Evolutionary conservation across 2,113 vertebrate genomes (phyloP).

Genomic region (Notothenia rossii): DNA sequence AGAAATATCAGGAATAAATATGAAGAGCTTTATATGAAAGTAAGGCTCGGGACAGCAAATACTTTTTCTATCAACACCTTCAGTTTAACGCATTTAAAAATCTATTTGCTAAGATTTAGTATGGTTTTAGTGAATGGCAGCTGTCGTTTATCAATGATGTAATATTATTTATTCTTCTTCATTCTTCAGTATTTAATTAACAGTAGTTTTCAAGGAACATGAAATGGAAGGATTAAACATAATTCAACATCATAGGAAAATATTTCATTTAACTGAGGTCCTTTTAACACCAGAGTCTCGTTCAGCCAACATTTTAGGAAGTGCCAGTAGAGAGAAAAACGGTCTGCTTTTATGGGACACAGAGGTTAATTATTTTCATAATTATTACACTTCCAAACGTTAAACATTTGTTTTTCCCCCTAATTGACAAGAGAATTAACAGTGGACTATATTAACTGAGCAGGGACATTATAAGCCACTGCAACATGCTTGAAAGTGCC

Average conservation of each 20-base stretch:
- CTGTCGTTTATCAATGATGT: conserved; percentile 18
- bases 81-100: conserved; percentile 42
- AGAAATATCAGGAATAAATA: conserved; percentile 73
- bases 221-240: conserved; percentile 42
- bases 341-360: conserved; percentile 62
- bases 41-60: conserved; percentile 41
- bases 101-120: neutral
- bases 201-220: conserved; percentile 50
- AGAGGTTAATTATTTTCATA: conserved; percentile 80
- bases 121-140: conserved; percentile 11
- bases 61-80: conserved; percentile 49
- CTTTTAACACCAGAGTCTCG: conserved; percentile 43
- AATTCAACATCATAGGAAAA: conserved; percentile 43
- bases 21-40: conserved; percentile 72
- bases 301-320: conserved; percentile 50
- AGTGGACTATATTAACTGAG: conserved; percentile 70
- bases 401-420: conserved; percentile 80
- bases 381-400: conserved; percentile 79
- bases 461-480: conserved; percentile 61
- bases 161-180: conserved; percentile 18
- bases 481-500: conserved; percentile 62
- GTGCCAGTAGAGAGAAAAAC: conserved; percentile 51
- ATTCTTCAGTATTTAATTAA: conserved; percentile 28
- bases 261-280: conserved; percentile 39
- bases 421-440: conserved; percentile 80